phyloP scores from a whole-genome alignment of 2,888 invertebrate genomes.

The Augiades crinisus region DNA sequence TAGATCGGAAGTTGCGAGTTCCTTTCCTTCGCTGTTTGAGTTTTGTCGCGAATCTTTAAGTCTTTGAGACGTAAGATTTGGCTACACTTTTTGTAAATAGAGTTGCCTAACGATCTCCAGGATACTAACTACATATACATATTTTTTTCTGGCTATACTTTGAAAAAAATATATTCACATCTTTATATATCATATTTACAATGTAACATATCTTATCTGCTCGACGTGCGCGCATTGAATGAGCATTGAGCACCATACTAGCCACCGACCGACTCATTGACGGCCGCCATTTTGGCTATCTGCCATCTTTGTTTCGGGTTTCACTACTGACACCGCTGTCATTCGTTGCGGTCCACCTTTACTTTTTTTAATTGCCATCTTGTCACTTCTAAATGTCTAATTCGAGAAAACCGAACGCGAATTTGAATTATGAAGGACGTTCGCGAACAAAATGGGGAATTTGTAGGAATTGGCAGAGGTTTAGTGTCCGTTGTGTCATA shows the following conservation, averaged over 20 bases:
- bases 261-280: slow-evolving; percentile 17
- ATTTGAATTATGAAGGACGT: slow-evolving; percentile 19
- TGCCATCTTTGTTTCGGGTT: slow-evolving; percentile 44
- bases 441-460: background rate
- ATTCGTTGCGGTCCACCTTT: slow-evolving; percentile 30
- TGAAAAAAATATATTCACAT: too few relatives aligned
- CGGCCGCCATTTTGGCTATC: slow-evolving; percentile 32
- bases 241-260: slow-evolving; percentile 6
- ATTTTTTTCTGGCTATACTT: too few relatives aligned
- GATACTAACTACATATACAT: too few relatives aligned
- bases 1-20: slow-evolving; percentile 19
- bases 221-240: slow-evolving; percentile 27
- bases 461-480: slow-evolving; percentile 5
- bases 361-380: slow-evolving; percentile 22
- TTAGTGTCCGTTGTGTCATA: background rate
- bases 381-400: slow-evolving; percentile 20
- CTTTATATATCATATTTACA: background rate
- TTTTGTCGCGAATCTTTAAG: slow-evolving; percentile 22
- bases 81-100: background rate
- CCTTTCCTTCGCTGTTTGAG: slow-evolving; percentile 15
- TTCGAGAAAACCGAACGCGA: slow-evolving; percentile 13
- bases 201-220: slow-evolving; percentile 28
- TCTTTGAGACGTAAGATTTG: slow-evolving; percentile 2
- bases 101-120: background rate
- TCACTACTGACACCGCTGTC: slow-evolving; percentile 26